These are phyloP conservation scores for Seladonia tumulorum DNA, from an alignment of 2,888 invertebrate species.

Conservation along the genomic window DNA sequence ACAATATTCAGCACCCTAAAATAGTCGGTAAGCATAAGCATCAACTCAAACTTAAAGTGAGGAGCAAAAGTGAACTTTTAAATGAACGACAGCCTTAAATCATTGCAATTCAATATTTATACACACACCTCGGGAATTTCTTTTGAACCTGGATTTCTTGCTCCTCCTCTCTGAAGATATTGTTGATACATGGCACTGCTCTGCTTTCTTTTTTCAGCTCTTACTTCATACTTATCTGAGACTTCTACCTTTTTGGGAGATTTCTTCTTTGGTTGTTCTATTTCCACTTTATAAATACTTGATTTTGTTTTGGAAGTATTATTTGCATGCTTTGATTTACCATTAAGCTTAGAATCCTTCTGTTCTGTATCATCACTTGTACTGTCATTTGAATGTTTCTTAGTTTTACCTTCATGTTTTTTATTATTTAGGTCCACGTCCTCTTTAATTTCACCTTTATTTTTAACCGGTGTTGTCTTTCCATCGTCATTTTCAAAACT, in stretches of 20 bases:
- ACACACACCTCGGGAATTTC: constrained; percentile 90
- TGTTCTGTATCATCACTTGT: constrained; percentile 49
- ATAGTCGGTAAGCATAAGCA: neutral
- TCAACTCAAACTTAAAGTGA: neutral
- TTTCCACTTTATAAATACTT: constrained; percentile 39
- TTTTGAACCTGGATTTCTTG: constrained; percentile 93
- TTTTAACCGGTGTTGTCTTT: constrained; percentile 40
- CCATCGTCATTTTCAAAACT: constrained; percentile 32
- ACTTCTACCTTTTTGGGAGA: constrained; percentile 39
- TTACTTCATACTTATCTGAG: constrained; percentile 88
- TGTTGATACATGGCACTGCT: constrained; percentile 89
- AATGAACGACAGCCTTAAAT: neutral
- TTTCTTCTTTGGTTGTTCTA: constrained; percentile 65
- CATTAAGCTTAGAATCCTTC: neutral
- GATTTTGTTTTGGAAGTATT: constrained; percentile 27
- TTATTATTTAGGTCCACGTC: neutral
- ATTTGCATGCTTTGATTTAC: constrained; percentile 52
- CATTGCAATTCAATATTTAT: neutral
- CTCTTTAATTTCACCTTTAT: constrained; percentile 34
- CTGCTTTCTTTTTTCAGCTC: constrained; percentile 88
- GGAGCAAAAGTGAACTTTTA: neutral
- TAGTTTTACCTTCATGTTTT: constrained; percentile 16
- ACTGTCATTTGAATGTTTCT: constrained; percentile 36
- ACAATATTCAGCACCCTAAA: constrained; percentile 90
- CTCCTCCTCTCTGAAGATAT: constrained; percentile 91